These are phyloP conservation scores for Anoplophora glabripennis DNA, from an alignment of 1,140 invertebrate genomes.

Conservation along the genomic window DNA sequence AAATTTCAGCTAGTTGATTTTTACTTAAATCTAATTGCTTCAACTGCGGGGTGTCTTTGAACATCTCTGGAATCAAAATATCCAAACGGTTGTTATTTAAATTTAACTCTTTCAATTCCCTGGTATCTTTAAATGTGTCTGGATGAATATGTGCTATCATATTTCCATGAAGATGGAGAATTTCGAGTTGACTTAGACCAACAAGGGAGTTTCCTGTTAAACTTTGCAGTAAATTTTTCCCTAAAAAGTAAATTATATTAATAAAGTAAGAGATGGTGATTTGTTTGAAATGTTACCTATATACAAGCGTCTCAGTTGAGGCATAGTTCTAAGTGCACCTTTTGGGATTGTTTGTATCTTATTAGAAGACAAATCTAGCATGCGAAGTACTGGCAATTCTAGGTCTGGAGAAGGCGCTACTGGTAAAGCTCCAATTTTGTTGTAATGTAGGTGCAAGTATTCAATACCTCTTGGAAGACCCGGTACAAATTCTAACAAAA, in stretches of 20 bases:
- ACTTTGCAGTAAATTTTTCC: conserved; percentile 63
- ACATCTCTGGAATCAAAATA: conserved; percentile 62
- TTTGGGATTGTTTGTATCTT: conserved; percentile 67
- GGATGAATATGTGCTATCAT: conserved; percentile 65
- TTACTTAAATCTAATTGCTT: conserved; percentile 71
- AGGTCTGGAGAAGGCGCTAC: conserved; percentile 61
- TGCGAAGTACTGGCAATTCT: conserved; percentile 65
- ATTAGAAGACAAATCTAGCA: conserved; percentile 75
- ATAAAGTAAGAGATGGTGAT: not conserved
- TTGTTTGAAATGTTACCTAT: conserved; percentile 59
- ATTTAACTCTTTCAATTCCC: conserved; percentile 65
- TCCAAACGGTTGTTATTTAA: conserved; percentile 75
- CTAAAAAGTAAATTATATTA: not conserved
- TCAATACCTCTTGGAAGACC: conserved; percentile 74
- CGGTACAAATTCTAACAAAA: conserved; percentile 66
- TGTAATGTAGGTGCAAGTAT: conserved; percentile 70
- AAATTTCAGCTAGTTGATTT: conserved; percentile 71
- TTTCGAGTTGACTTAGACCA: conserved; percentile 68
- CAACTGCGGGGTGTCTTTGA: conserved; percentile 63
- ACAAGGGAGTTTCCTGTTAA: conserved; percentile 68
- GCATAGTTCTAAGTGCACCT: conserved; percentile 64
- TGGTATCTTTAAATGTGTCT: conserved; percentile 63
- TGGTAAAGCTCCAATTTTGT: conserved; percentile 68
- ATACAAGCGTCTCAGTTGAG: conserved; percentile 68
- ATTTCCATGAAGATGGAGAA: conserved; percentile 75